These are phyloP conservation scores for Caenorhabditis becei DNA, from an alignment of 2,888 invertebrate genomes.

Conservation along the genomic window DNA sequence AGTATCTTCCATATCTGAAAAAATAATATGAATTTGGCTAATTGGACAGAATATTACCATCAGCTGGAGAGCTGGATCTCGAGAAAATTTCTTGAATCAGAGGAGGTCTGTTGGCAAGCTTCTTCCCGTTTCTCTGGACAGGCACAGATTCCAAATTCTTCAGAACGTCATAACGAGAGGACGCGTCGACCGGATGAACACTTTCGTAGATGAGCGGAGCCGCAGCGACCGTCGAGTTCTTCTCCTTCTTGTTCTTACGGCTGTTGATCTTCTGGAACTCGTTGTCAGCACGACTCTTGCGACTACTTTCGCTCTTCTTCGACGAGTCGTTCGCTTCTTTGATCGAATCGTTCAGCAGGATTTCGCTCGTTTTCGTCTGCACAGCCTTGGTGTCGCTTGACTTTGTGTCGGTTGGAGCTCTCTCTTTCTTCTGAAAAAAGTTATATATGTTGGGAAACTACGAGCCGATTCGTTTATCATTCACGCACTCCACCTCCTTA, in stretches of 20 bases:
- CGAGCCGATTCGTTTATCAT: too few relatives aligned
- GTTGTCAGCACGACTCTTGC: constrained; percentile 37
- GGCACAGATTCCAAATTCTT: constrained; percentile 52
- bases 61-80: constrained; percentile 46
- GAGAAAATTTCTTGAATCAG: constrained; percentile 54
- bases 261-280: constrained; percentile 58
- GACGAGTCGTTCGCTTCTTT: constrained; percentile 7
- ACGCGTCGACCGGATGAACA: constrained; percentile 55
- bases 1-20: constrained; percentile 38
- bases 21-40: too few relatives aligned
- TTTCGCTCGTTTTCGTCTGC: constrained; percentile 6
- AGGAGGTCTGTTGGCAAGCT: constrained; percentile 38
- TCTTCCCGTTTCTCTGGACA: constrained; percentile 32
- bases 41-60: not conserved
- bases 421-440: constrained; percentile 41
- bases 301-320: constrained; percentile 17
- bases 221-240: constrained; percentile 1
- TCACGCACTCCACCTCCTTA: not conserved
- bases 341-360: not conserved
- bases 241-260: constrained; percentile 43
- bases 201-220: constrained; percentile 35
- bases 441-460: too few relatives aligned
- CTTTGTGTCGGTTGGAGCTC: constrained; percentile 3
- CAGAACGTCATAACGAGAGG: constrained; percentile 65
- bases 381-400: constrained; percentile 6